Evolutionary conservation across 2,113 vertebrate species (phyloP).

Genomic region (Tamias sibiricus): DNA sequence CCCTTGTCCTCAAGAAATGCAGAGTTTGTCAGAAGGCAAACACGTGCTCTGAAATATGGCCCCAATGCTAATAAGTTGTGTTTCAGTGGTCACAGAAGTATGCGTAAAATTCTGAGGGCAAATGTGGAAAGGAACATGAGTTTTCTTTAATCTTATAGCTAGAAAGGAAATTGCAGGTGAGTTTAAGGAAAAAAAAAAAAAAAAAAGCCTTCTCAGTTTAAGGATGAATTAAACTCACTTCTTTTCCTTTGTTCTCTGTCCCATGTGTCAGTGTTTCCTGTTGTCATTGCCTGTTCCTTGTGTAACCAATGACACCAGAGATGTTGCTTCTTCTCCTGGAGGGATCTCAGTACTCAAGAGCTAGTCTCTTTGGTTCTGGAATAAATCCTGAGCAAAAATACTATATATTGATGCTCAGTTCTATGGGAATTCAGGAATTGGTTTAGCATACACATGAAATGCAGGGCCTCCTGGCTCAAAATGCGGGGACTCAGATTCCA

Average conservation of each 20-base stretch:
- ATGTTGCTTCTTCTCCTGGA: neutral
- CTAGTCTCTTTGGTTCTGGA: neutral
- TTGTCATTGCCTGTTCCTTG: neutral
- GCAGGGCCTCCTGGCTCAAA: neutral
- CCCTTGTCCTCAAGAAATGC: neutral
- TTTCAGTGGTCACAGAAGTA: neutral
- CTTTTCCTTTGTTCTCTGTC: neutral
- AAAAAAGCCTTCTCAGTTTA: neutral
- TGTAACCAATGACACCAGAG: neutral
- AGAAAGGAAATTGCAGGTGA: neutral
- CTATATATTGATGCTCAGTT: neutral
- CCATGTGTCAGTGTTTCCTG: neutral
- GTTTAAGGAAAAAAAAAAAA: neutral
- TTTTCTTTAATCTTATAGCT: neutral
- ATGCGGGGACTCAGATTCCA: neutral
- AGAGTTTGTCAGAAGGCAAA: neutral
- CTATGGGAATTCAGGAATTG: too few species aligned
- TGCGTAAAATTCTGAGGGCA: neutral
- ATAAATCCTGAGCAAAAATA: neutral
- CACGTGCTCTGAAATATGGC: neutral
- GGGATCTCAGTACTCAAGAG: neutral
- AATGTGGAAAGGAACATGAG: neutral
- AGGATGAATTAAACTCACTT: neutral
- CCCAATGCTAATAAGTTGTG: neutral
- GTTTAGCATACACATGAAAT: neutral